A percentile compares a stretch with the other conserved stretches of the same genome.
phyloP scores from a whole-genome alignment of 2,888 invertebrate genomes.

The Micropterix aruncella region DNA sequence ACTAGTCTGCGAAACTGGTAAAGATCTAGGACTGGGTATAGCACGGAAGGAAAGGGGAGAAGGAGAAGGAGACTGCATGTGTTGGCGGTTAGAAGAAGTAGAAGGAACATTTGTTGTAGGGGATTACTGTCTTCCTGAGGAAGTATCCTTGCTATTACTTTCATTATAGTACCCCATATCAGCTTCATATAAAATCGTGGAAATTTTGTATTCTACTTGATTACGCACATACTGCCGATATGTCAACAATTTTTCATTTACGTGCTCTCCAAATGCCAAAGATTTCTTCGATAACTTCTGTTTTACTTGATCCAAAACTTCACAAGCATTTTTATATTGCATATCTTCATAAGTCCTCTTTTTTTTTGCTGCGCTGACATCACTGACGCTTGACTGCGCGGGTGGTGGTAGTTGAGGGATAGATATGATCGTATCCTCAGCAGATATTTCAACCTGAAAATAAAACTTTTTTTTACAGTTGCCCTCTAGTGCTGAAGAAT shows the following conservation, averaged over 20 bases:
- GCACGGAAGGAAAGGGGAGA: not conserved
- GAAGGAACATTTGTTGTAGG: not conserved
- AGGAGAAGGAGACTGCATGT: not conserved
- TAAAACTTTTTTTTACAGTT: not conserved
- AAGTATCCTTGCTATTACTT: not conserved
- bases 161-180: constrained; percentile 1
- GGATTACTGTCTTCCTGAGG: not conserved
- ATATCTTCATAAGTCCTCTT: not conserved
- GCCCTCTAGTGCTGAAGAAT: no score
- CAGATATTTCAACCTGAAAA: not conserved
- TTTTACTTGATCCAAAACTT: not conserved
- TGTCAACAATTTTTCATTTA: not conserved
- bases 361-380: not conserved
- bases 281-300: not conserved
- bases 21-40: not conserved
- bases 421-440: not conserved
- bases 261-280: not conserved
- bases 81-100: not conserved
- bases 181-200: not conserved
- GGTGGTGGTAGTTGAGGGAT: no score
- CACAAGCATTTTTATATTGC: not conserved
- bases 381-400: no score
- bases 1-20: not conserved
- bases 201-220: not conserved
- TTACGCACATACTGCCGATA: not conserved